Conservation (phyloP, 2,888 invertebrate species). For the Tiliacea aurago region DNA sequence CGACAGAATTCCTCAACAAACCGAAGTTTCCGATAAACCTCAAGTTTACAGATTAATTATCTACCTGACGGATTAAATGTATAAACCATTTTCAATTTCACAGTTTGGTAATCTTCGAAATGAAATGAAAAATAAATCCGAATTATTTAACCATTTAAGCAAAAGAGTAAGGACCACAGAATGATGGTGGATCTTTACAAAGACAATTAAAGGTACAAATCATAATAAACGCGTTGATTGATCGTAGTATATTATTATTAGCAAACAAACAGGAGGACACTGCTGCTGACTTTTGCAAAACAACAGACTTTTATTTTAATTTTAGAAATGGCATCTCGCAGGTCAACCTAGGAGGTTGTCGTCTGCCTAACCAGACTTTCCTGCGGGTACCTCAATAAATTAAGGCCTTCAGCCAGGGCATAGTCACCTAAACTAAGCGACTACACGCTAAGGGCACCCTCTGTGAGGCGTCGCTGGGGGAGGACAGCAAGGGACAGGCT, state of each 20-base stretch:
- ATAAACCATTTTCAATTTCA: slow-evolving; percentile 37
- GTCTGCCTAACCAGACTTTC: no score
- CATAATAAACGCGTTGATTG: background rate
- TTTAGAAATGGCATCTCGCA: no score
- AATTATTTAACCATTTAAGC: slow-evolving; percentile 2
- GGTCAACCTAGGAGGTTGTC: no score
- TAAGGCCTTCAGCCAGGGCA: no score
- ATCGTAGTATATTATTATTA: background rate
- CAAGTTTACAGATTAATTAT: slow-evolving; percentile 51
- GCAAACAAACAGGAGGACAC: background rate
- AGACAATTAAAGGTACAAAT: background rate
- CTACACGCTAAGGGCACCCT: no score
- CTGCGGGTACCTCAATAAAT: no score
- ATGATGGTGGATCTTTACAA: background rate
- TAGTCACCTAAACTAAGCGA: no score
- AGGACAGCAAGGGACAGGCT: no score
- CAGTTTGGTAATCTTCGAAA: slow-evolving; percentile 9
- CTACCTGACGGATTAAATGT: slow-evolving; percentile 29
- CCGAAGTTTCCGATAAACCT: slow-evolving; percentile 26
- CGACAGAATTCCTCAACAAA: slow-evolving; percentile 14
- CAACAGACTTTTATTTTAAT: background rate
- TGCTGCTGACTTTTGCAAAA: background rate
- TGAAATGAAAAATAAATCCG: slow-evolving; percentile 12
- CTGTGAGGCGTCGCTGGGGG: no score
- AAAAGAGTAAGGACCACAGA: background rate